Evolutionary conservation across 2,888 invertebrate genomes (phyloP).

Genomic region (Drosophila kuntzei): DNA sequence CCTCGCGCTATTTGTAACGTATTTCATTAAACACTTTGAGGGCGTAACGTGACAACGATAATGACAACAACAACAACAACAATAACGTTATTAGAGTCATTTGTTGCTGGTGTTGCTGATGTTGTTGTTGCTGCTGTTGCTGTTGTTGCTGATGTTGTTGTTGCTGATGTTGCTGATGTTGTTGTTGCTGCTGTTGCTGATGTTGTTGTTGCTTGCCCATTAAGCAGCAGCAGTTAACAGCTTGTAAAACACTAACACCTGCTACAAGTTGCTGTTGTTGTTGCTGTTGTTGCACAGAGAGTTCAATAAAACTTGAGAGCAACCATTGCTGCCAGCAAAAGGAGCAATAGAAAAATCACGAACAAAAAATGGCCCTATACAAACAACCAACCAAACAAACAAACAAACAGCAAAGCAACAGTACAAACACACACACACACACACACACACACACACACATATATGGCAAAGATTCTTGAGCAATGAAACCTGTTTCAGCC

Average conservation of each 20-base stretch:
- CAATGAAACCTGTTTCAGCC: constrained; percentile 72
- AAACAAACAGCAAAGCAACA: constrained; percentile 37
- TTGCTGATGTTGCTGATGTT: too few relatives aligned
- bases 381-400: constrained; percentile 45
- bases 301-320: constrained; percentile 73
- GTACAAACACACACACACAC: constrained; percentile 22
- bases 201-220: constrained; percentile 49
- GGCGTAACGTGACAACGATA: constrained; percentile 55
- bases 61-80: constrained; percentile 29
- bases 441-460: constrained; percentile 15
- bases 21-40: constrained; percentile 42
- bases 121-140: constrained; percentile 16
- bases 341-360: constrained; percentile 76
- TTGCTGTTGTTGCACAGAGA: constrained; percentile 46
- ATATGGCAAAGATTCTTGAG: constrained; percentile 71
- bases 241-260: constrained; percentile 79
- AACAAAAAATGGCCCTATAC: constrained; percentile 36
- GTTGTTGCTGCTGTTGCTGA: constrained; percentile 18
- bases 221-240: constrained; percentile 77
- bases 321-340: constrained; percentile 50
- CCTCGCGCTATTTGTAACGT: neutral
- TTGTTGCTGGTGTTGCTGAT: constrained; percentile 18
- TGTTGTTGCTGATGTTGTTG: constrained; percentile 24
- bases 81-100: constrained; percentile 21
- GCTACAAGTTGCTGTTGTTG: constrained; percentile 56